These are phyloP conservation scores for Pachliopta kotzebuea DNA, from an alignment of 2,888 invertebrate genomes.

Conservation along the genomic window DNA sequence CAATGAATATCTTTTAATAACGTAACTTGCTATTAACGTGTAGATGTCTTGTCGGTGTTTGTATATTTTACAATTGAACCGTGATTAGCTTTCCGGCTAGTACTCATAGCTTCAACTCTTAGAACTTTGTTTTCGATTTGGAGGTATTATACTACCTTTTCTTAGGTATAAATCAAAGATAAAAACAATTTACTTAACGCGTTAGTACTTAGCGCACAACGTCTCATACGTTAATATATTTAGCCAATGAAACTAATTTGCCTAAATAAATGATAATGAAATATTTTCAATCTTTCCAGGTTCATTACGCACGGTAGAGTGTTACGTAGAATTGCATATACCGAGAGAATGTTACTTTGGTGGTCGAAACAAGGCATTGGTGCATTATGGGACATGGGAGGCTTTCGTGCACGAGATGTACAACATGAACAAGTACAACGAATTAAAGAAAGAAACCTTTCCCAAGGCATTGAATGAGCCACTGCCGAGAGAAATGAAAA, in stretches of 20 bases:
- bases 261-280: too few relatives aligned
- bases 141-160: too few relatives aligned
- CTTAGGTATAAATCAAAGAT: too few relatives aligned
- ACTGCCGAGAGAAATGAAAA: conserved; percentile 43
- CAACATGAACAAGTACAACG: conserved; percentile 41
- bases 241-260: too few relatives aligned
- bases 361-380: conserved; percentile 42
- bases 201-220: too few relatives aligned
- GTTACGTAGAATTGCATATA: conserved; percentile 47
- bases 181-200: too few relatives aligned
- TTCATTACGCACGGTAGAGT: conserved; percentile 46
- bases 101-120: too few relatives aligned
- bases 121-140: too few relatives aligned
- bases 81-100: too few relatives aligned
- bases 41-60: too few relatives aligned
- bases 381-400: conserved; percentile 58
- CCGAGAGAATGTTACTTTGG: conserved; percentile 50
- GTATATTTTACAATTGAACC: too few relatives aligned
- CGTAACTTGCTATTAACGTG: background rate
- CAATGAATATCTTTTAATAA: background rate
- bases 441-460: conserved; percentile 43
- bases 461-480: conserved; percentile 38
- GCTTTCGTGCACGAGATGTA: conserved; percentile 49
- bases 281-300: conserved; percentile 40
- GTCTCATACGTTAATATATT: too few relatives aligned